Evolutionary conservation across 2,113 vertebrate genomes (phyloP), one percentile per base, ranked within the genome.

Genomic region (Catagonus wagneri): DNA sequence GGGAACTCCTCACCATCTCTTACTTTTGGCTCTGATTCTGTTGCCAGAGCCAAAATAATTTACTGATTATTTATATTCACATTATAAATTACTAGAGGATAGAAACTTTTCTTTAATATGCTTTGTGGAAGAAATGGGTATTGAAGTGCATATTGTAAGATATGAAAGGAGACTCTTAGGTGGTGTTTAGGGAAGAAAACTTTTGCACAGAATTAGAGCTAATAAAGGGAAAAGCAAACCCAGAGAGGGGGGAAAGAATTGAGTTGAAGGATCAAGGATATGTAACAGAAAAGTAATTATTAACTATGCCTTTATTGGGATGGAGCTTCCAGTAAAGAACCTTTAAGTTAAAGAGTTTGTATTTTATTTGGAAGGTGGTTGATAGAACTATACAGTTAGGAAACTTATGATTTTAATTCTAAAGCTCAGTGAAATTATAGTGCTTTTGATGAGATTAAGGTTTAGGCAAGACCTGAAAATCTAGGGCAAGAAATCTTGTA

Each of bases 321-420:
- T 75, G 66, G 74, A 52, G 39, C 29, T 97, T 75, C 65, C 56
- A 61, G 54, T 78, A 90, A 95, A 91, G 32, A 1, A 27, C 23
- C 27, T 83, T 15, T 78, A 87, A 61, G 58, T 78, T 96, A 87
- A 87, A 91, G 69, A 95, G n/a, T 93, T 74, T 81, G 10, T 78
- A 16, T 93, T 60, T 90, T 87, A 61, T 95, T 93, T 93, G 61
- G 22, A 85, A 80, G 17, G 17, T 95, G 23, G 23, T 72, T 75
- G 20, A 90, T 87, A 93, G 58, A 94, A 79, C 17, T 95, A 29
- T 68, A 61, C 16, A 61, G 29, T 83, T 95, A 68, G 34, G 80
- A 97, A 66, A 92, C 29, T 39, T 23, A 75, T 65, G 25, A 23
- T 85, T 97, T 96, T 90, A 78, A 75, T 83, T 96, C 60, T 93